These are phyloP conservation scores for Xestoiulus laeticollis DNA, from an alignment of 2,888 invertebrate species.

Conservation along the genomic window DNA sequence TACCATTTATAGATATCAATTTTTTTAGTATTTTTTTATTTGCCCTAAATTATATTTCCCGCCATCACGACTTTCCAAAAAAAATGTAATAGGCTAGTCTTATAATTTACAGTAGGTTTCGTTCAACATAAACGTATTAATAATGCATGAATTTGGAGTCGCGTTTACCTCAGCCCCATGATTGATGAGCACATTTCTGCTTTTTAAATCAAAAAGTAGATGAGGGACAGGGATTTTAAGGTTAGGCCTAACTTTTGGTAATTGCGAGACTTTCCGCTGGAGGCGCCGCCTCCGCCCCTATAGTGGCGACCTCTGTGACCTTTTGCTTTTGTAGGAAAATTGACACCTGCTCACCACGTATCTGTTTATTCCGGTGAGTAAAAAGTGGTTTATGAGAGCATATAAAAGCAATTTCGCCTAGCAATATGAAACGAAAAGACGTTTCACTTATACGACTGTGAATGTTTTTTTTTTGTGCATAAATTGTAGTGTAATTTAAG, in stretches of 20 bases:
- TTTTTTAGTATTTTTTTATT: not conserved
- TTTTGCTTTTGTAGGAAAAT: not conserved
- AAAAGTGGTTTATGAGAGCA: not conserved
- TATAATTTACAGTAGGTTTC: not conserved
- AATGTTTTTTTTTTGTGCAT: not conserved
- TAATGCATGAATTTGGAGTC: constrained; percentile 12
- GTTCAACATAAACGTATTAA: not conserved
- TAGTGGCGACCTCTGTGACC: not conserved
- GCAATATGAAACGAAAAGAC: not conserved
- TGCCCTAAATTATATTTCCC: not conserved
- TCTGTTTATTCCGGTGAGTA: not conserved
- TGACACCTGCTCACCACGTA: not conserved
- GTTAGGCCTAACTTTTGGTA: not conserved
- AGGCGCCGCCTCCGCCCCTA: not conserved
- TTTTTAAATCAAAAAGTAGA: not conserved
- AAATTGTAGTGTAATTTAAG: not conserved
- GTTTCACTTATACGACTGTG: not conserved
- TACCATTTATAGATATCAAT: too few species aligned
- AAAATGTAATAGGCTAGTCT: not conserved
- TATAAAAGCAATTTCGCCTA: not conserved
- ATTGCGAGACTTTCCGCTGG: not conserved
- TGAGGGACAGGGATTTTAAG: not conserved
- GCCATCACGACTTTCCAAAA: not conserved
- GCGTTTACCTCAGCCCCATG: not conserved
- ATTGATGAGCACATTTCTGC: not conserved